A percentile compares a stretch with the other conserved stretches of the same genome.
These are phyloP conservation scores for Coluber constrictor DNA, from an alignment of 2,797 vertebrate genomes.

Conservation along the genomic window DNA sequence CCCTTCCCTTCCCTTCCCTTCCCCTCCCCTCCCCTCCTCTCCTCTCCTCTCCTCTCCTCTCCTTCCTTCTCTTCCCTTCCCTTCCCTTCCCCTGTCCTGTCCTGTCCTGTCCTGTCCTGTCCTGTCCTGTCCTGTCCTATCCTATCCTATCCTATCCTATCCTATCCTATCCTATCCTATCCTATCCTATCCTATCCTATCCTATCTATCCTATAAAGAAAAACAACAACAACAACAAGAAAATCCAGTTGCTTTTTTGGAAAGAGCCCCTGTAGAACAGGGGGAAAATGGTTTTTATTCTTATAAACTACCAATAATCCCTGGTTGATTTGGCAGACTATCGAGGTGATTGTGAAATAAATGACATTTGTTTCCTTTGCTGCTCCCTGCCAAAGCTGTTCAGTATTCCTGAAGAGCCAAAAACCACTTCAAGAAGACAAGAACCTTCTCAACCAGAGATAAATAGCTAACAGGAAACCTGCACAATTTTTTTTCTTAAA, in stretches of 20 bases:
- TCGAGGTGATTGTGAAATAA: background rate
- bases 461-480: background rate
- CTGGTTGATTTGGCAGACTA: background rate
- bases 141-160: no score
- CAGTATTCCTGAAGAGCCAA: background rate
- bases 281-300: background rate
- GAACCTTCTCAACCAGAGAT: background rate
- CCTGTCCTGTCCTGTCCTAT: no score
- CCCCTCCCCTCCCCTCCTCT: no score
- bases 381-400: background rate
- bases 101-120: no score
- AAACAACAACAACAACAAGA: no score
- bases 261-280: background rate
- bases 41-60: no score
- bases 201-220: background rate
- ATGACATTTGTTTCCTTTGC: background rate
- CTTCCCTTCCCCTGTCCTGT: no score
- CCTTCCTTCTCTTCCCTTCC: no score
- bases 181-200: background rate
- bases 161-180: no score
- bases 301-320: background rate
- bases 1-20: no score
- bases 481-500: background rate
- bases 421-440: background rate
- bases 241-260: background rate